phyloP scores from a whole-genome alignment of 1,140 invertebrate genomes.

The Cotesia glomerata region DNA sequence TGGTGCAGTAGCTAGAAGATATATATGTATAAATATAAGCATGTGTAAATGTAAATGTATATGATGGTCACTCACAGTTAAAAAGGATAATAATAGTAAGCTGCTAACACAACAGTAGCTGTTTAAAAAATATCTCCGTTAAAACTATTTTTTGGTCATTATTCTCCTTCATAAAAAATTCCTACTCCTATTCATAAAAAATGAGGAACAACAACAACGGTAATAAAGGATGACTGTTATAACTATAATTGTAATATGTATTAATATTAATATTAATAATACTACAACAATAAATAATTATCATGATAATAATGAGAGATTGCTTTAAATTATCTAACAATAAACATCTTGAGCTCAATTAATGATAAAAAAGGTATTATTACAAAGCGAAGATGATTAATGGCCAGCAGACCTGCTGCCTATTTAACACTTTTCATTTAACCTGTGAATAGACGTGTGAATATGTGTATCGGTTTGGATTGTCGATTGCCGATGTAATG shows the following conservation, averaged over 20 bases:
- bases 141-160: too few species aligned
- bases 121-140: too few species aligned
- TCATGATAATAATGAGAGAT: background rate
- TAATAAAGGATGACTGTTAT: too few species aligned
- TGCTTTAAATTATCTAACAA: conserved; percentile 9
- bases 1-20: conserved; percentile 5
- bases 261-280: background rate
- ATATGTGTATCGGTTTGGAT: too few species aligned
- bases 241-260: too few species aligned
- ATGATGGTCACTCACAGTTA: background rate
- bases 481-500: too few species aligned
- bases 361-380: background rate
- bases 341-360: background rate
- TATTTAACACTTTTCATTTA: background rate
- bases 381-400: conserved; percentile 3
- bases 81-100: background rate
- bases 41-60: background rate
- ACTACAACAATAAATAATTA: background rate
- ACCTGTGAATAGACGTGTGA: background rate
- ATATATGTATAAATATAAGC: too few species aligned
- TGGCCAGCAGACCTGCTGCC: background rate
- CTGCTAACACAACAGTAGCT: too few species aligned
- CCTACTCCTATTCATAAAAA: too few species aligned
- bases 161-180: too few species aligned
- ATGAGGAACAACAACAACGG: too few species aligned